These are phyloP conservation scores for Trichonephila clavata DNA, from an alignment of 1,140 invertebrate genomes.

Conservation along the genomic window DNA sequence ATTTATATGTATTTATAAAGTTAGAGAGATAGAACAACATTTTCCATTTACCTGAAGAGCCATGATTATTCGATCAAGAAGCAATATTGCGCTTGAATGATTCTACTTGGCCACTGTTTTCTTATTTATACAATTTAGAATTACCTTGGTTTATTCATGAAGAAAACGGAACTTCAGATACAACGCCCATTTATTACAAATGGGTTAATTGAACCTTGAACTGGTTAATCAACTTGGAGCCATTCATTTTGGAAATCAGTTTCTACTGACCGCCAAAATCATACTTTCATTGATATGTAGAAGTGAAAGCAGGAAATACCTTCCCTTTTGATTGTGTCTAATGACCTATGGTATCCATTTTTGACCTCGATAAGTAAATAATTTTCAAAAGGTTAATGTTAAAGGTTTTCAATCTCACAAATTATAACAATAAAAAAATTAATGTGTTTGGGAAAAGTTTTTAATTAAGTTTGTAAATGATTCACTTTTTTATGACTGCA, in stretches of 20 bases:
- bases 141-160: background rate
- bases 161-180: background rate
- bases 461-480: too few relatives aligned
- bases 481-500: too few relatives aligned
- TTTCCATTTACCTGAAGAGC: background rate
- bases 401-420: background rate
- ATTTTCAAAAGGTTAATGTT: background rate
- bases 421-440: too few relatives aligned
- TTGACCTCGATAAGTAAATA: background rate
- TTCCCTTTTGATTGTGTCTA: background rate
- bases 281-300: background rate
- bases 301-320: conserved; percentile 46
- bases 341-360: background rate
- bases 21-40: background rate
- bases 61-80: background rate
- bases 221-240: conserved; percentile 43
- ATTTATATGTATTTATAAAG: too few relatives aligned
- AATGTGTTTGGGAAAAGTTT: too few relatives aligned
- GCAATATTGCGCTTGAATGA: background rate
- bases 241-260: background rate
- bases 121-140: background rate
- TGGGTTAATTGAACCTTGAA: conserved; percentile 43
- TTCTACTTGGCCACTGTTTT: background rate
- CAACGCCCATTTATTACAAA: background rate
- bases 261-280: background rate